Evolutionary conservation across 2,888 invertebrate genomes (phyloP).

Genomic region (Plebejus melissa): DNA sequence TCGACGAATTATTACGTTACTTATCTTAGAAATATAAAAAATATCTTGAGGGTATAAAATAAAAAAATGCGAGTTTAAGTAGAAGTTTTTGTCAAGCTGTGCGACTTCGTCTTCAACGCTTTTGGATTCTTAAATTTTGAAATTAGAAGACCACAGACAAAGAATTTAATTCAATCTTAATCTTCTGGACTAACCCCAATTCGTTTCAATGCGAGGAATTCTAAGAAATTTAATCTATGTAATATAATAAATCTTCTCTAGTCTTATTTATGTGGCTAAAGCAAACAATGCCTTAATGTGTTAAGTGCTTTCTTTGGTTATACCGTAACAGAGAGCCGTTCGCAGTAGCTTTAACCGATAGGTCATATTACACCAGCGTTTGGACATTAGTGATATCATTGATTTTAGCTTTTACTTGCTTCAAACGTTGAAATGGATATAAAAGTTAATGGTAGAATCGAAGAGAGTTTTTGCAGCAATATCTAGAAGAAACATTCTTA

Average conservation of each 20-base stretch:
- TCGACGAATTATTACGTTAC: background rate
- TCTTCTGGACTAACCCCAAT: background rate
- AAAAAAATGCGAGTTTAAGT: background rate
- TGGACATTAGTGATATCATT: slow-evolving; percentile 17
- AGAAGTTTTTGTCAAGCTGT: background rate
- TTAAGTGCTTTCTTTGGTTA: slow-evolving; percentile 44
- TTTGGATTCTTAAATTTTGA: background rate
- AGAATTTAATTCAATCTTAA: background rate
- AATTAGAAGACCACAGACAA: background rate
- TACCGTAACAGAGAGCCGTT: slow-evolving; percentile 33
- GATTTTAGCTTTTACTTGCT: background rate
- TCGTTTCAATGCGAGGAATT: slow-evolving; percentile 7
- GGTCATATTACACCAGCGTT: slow-evolving; percentile 15
- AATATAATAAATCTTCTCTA: slow-evolving; percentile 38
- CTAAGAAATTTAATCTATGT: slow-evolving; percentile 23
- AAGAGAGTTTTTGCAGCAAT: background rate
- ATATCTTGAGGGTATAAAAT: background rate
- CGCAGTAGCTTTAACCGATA: slow-evolving; percentile 26
- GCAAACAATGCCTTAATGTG: slow-evolving; percentile 48
- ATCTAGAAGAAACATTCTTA: background rate
- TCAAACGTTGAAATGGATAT: slow-evolving; percentile 3
- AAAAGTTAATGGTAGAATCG: background rate
- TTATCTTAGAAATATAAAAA: background rate
- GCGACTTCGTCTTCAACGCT: too few relatives aligned
- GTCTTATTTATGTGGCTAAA: slow-evolving; percentile 50